Evolutionary conservation across 1,140 invertebrate species (phyloP).

Genomic region (Druon quercuslanigerum): DNA sequence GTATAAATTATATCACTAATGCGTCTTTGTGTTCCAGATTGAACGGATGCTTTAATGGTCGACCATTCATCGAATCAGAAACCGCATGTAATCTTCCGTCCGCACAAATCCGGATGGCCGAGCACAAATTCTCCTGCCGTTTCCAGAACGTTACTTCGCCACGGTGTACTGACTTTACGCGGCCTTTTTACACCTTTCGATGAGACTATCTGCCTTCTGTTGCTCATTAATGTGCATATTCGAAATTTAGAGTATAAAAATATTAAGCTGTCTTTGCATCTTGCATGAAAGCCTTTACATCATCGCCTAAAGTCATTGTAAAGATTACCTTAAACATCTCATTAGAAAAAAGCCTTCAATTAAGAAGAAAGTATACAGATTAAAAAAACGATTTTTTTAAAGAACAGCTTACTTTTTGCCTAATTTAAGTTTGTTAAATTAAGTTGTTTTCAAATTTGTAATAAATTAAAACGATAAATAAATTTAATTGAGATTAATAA

Average conservation of each 20-base stretch:
- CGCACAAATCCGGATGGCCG: not conserved
- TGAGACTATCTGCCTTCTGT: not conserved
- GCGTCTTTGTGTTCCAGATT: constrained; percentile 17
- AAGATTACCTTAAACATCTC: too few relatives aligned
- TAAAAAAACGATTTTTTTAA: too few relatives aligned
- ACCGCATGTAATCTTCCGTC: not conserved
- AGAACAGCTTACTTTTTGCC: too few relatives aligned
- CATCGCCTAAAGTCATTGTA: too few relatives aligned
- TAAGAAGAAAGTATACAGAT: too few relatives aligned
- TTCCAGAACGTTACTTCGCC: constrained; percentile 12
- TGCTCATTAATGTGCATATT: not conserved
- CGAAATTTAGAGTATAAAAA: not conserved
- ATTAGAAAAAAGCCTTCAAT: too few relatives aligned
- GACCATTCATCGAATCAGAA: constrained; percentile 3
- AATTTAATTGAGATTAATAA: too few relatives aligned
- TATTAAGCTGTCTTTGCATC: not conserved
- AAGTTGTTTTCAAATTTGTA: too few relatives aligned
- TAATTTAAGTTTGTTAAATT: too few relatives aligned
- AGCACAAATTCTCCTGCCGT: not conserved
- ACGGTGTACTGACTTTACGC: not conserved
- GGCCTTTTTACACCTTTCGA: not conserved
- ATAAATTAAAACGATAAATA: too few relatives aligned
- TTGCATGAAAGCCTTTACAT: not conserved
- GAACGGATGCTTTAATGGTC: not conserved
- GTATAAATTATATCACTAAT: not conserved